Evolutionary conservation across 2,113 vertebrate species (phyloP).

Genomic region (Brachypodius melanocephalos): DNA sequence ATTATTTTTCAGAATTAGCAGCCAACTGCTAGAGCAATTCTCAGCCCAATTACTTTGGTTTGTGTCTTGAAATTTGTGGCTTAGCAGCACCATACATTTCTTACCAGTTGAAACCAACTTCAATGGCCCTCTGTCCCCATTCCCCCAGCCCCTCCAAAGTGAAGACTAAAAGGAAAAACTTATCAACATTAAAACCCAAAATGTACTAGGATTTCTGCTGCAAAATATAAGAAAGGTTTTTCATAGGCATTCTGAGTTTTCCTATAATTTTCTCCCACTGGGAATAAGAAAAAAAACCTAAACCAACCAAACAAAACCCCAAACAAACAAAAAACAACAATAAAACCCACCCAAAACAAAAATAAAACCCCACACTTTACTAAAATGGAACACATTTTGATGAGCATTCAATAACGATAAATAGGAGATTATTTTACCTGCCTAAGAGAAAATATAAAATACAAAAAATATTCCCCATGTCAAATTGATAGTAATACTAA

Average conservation of each 20-base stretch:
- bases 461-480: neutral
- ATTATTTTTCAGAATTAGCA: slow-evolving; percentile 55
- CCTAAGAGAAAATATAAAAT: neutral
- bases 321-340: too few species aligned
- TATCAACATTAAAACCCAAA: neutral
- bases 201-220: neutral
- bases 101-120: neutral
- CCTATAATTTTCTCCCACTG: neutral
- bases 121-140: neutral
- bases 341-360: neutral
- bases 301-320: neutral
- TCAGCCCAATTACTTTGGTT: neutral
- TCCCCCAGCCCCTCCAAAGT: neutral
- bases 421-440: neutral
- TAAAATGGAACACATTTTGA: neutral
- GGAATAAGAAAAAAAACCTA: neutral
- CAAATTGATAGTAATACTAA: neutral
- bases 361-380: neutral
- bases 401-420: neutral
- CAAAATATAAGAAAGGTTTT: neutral
- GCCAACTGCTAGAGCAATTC: slow-evolving; percentile 23
- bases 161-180: neutral
- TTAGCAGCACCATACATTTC: neutral
- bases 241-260: neutral
- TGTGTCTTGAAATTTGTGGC: neutral